Evolutionary conservation across 2,797 vertebrate genomes (phyloP).

Genomic region (Pangasius sanitwongsei): DNA sequence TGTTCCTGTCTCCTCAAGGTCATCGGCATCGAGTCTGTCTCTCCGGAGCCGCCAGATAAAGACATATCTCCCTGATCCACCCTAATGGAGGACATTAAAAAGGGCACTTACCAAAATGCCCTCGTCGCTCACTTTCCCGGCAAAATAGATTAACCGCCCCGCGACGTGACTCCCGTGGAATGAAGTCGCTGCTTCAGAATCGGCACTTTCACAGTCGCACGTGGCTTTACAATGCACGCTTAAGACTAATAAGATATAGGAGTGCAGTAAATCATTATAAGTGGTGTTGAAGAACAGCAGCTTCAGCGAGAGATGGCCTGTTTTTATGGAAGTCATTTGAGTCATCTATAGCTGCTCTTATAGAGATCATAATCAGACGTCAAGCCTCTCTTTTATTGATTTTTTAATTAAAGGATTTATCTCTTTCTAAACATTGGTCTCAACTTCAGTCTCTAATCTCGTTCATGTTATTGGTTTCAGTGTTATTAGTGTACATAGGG

Average conservation of each 20-base stretch:
- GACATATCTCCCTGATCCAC: slow-evolving; percentile 58
- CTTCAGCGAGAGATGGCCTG: slow-evolving; percentile 11
- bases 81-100: slow-evolving; percentile 61
- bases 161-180: slow-evolving; percentile 35
- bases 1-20: slow-evolving; percentile 55
- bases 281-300: slow-evolving; percentile 23
- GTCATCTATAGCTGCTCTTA: slow-evolving; percentile 1
- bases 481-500: background rate
- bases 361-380: background rate
- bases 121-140: slow-evolving; percentile 39
- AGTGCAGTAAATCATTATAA: slow-evolving; percentile 45
- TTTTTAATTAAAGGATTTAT: slow-evolving; percentile 22
- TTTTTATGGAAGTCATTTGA: slow-evolving; percentile 33
- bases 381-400: background rate
- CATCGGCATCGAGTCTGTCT: slow-evolving; percentile 51
- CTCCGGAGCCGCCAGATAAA: slow-evolving; percentile 56
- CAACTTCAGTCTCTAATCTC: too few species aligned
- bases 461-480: background rate
- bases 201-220: slow-evolving; percentile 46
- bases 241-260: slow-evolving; percentile 43
- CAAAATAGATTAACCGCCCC: slow-evolving; percentile 48
- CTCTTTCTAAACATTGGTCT: background rate
- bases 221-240: slow-evolving; percentile 45
- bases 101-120: slow-evolving; percentile 51
- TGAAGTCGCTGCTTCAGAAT: slow-evolving; percentile 47